These are phyloP conservation scores for Centruroides sculpturatus DNA, from an alignment of 1,140 invertebrate species.

Conservation along the genomic window DNA sequence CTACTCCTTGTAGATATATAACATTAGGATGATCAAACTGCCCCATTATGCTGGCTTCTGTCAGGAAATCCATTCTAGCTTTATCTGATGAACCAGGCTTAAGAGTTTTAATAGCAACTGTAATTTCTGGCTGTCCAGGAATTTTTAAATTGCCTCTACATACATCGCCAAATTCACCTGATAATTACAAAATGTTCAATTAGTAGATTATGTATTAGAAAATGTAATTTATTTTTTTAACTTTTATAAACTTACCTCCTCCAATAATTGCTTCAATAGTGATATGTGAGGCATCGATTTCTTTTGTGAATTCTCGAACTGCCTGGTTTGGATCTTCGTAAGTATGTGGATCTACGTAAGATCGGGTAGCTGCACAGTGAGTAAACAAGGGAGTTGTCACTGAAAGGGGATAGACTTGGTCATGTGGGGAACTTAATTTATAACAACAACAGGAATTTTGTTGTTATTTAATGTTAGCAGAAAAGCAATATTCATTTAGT, in stretches of 20 bases:
- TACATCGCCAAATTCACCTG: conserved; percentile 93
- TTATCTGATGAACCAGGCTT: conserved; percentile 93
- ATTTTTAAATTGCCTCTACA: conserved; percentile 84
- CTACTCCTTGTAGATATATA: conserved; percentile 96
- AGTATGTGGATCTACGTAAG: conserved; percentile 96
- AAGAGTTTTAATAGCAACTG: conserved; percentile 83
- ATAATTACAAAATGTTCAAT: too few relatives aligned
- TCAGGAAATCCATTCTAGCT: conserved; percentile 88
- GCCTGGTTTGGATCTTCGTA: conserved; percentile 98
- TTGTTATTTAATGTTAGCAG: too few relatives aligned
- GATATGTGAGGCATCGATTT: conserved; percentile 94
- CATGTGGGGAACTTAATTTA: too few relatives aligned
- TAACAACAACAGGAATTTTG: too few relatives aligned
- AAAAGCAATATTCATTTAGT: background rate
- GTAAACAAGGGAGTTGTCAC: conserved; percentile 93
- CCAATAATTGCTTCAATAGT: conserved; percentile 97
- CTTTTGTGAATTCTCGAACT: conserved; percentile 87
- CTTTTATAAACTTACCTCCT: conserved; percentile 30
- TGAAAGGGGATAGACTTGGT: conserved; percentile 27
- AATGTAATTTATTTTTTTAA: background rate
- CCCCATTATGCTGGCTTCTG: conserved; percentile 94
- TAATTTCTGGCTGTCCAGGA: conserved; percentile 54
- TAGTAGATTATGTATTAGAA: too few relatives aligned
- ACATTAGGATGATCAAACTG: conserved; percentile 99
- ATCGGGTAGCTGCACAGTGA: conserved; percentile 53